Evolutionary conservation across 2,888 invertebrate species (phyloP).

Genomic region (Aspidiotus rigidus): DNA sequence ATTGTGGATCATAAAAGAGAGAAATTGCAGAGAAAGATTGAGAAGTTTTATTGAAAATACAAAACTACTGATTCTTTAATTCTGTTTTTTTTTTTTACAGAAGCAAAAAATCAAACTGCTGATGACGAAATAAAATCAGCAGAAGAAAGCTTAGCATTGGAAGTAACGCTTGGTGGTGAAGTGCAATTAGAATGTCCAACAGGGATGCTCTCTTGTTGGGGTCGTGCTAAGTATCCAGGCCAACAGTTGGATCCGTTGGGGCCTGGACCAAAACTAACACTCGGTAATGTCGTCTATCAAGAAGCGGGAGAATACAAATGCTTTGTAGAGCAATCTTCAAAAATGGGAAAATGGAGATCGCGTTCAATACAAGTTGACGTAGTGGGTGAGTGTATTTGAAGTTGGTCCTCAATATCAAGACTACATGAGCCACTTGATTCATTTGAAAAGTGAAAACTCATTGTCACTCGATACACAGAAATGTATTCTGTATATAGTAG

Average conservation of each 20-base stretch:
- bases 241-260: slow-evolving; percentile 47
- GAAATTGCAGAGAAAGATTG: too few relatives aligned
- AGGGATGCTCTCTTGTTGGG: slow-evolving; percentile 60
- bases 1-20: too few relatives aligned
- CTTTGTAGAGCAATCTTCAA: slow-evolving; percentile 48
- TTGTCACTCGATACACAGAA: too few relatives aligned
- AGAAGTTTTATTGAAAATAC: background rate
- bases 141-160: slow-evolving; percentile 60
- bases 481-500: background rate
- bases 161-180: slow-evolving; percentile 76
- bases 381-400: slow-evolving; percentile 43
- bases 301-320: slow-evolving; percentile 69
- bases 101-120: slow-evolving; percentile 38
- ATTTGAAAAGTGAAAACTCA: too few relatives aligned
- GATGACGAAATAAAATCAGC: slow-evolving; percentile 49
- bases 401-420: too few relatives aligned
- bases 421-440: too few relatives aligned
- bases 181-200: slow-evolving; percentile 77
- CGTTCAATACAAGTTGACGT: slow-evolving; percentile 46
- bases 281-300: slow-evolving; percentile 64
- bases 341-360: slow-evolving; percentile 40
- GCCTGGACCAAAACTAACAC: slow-evolving; percentile 52
- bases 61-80: background rate
- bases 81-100: slow-evolving; percentile 7
- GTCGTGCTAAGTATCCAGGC: slow-evolving; percentile 45